A percentile compares a stretch with the other conserved stretches of the same genome.
Conservation (phyloP, 2,888 invertebrate genomes). For the Ecliptopera silaceata region DNA sequence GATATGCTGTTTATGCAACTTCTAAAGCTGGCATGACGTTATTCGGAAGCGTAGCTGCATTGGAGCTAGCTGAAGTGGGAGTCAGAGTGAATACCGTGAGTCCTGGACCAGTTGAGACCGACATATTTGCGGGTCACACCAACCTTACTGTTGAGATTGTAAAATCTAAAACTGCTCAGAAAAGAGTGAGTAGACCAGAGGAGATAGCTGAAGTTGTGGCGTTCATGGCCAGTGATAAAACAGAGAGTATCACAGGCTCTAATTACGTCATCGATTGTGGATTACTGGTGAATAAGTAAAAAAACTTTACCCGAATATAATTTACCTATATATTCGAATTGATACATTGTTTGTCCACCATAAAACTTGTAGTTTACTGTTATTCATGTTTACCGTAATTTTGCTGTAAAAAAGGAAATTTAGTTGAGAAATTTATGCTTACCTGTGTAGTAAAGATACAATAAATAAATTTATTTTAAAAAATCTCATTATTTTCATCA, state of each 20-base stretch:
- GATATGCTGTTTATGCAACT: constrained; percentile 78
- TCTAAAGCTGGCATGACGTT: constrained; percentile 90
- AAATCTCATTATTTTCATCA: too few species aligned
- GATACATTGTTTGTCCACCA: too few species aligned
- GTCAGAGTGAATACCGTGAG: constrained; percentile 88
- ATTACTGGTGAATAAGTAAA: constrained; percentile 57
- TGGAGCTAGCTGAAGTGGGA: constrained; percentile 82
- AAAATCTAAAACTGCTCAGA: constrained; percentile 17
- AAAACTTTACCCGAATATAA: too few species aligned
- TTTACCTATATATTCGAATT: too few species aligned
- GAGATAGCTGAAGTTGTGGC: constrained; percentile 29
- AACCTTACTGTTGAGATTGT: constrained; percentile 7
- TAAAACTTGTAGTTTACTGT: too few species aligned
- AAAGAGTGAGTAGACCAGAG: constrained; percentile 24
- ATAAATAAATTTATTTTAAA: too few species aligned
- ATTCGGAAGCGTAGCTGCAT: constrained; percentile 86
- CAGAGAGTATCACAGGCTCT: constrained; percentile 31
- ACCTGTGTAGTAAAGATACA: too few species aligned
- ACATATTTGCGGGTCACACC: constrained; percentile 22
- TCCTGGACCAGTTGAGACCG: constrained; percentile 86
- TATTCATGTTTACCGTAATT: too few species aligned
- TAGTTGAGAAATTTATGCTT: too few species aligned
- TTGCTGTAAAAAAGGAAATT: too few species aligned
- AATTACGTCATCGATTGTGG: constrained; percentile 39
- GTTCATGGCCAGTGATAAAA: constrained; percentile 31